Evolutionary conservation across 1,140 invertebrate species (phyloP), one percentile per base, ranked within the genome.

Genomic region (Drosophila melanica): DNA sequence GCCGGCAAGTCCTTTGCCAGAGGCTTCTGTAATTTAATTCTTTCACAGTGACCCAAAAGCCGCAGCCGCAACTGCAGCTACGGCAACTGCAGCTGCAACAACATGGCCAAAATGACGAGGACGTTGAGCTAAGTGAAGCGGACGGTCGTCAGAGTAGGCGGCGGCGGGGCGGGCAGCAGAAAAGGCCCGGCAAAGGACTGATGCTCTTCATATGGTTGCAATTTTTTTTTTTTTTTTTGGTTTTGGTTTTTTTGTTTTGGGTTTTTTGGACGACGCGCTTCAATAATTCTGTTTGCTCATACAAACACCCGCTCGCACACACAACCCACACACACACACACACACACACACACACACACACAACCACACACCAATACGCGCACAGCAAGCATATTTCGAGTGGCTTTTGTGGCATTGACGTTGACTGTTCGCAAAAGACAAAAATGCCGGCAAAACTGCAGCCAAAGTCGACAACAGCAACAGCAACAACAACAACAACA

Each of bases 221-320:
- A 47, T 35, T 53, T 37, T 53, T 14, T 7, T 33, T 33, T 33
- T 30, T 6, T 30, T 5, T 3, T 30, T 30, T 44, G 1, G 20
- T 84, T 80, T 81, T 63, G 59, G 47, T 45, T 59, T 75, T 62
- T 7, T 48, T 23, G 12, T n/a, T 30, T 62, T 7, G 27, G n/a
- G 12, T n/a, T 30, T 84, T 80, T 81, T 63, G 63, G 50, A 54
- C 64, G 50, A 44, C 74, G 64, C 77, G 85, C 85, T 89, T 89
- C 85, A 89, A 84, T 90, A 84, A 89, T 90, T 89, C 84, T 89
- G 85, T 89, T 89, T 90, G 85, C 77, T 50, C 23, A 30, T 39
- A 48, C 58, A 63, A 20, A 74, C 58, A 47, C 58, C 63, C 66
- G 54, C 33, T 33, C 64, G 16, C 23, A 23, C 42, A 53, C 55